Conservation (phyloP, 2,888 invertebrate species). For the Strigamia maritima region DNA sequence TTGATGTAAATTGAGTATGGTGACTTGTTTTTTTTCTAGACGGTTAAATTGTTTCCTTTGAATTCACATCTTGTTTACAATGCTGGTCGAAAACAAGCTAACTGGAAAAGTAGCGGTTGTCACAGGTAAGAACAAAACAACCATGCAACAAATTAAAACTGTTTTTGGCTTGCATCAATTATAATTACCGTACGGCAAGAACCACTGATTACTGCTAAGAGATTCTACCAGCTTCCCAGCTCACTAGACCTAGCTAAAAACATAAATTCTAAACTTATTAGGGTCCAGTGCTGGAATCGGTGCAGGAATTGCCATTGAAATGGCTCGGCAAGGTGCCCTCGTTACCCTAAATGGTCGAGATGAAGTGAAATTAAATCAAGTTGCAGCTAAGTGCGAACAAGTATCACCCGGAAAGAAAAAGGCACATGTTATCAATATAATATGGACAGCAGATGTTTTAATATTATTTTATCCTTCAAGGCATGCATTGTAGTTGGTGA, state of each 20-base stretch:
- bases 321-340: neutral
- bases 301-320: conserved; percentile 2
- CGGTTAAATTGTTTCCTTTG: neutral
- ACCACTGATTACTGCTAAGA: neutral
- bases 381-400: conserved; percentile 1
- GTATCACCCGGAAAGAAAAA: neutral
- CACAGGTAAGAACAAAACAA: neutral
- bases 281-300: neutral
- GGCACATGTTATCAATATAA: neutral
- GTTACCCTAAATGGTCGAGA: neutral
- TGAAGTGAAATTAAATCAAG: neutral
- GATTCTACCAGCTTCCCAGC: neutral
- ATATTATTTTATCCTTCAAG: neutral
- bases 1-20: too few species aligned
- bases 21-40: too few species aligned
- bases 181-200: neutral
- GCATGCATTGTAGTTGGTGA: neutral
- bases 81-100: neutral
- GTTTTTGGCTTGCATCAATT: neutral
- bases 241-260: neutral
- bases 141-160: neutral
- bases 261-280: neutral
- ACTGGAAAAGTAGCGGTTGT: neutral
- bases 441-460: neutral
- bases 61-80: neutral